Conservation (phyloP, 2,888 invertebrate species). For the Ametastegia equiseti region DNA sequence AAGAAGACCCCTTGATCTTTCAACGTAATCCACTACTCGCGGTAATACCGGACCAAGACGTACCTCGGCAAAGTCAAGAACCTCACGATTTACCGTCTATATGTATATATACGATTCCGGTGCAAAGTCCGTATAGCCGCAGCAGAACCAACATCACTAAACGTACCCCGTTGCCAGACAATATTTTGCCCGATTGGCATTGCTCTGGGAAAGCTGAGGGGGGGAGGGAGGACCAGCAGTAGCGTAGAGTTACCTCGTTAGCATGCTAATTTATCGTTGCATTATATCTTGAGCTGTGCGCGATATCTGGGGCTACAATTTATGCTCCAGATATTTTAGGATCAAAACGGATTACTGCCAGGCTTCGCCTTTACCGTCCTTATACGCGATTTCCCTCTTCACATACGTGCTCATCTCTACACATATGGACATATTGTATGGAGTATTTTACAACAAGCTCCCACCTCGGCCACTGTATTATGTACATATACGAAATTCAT, state of each 20-base stretch:
- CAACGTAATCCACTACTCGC: conserved; percentile 35
- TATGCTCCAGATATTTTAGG: conserved; percentile 68
- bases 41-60: conserved; percentile 30
- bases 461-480: background rate
- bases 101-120: conserved; percentile 12
- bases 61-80: conserved; percentile 63
- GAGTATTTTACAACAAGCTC: background rate
- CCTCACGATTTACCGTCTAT: conserved; percentile 53
- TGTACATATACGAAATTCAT: background rate
- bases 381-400: background rate
- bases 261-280: conserved; percentile 73
- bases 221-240: conserved; percentile 49
- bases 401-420: background rate
- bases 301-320: conserved; percentile 61
- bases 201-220: conserved; percentile 67
- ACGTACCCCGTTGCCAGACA: conserved; percentile 65
- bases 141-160: no score
- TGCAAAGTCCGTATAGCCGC: background rate
- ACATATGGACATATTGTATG: no score
- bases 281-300: conserved; percentile 67
- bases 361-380: conserved; percentile 53
- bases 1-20: conserved; percentile 35
- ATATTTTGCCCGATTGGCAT: conserved; percentile 74
- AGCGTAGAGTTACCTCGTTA: conserved; percentile 65
- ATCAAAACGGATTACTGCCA: conserved; percentile 65